Base-by-base conservation (phyloP, 2,888 invertebrate genomes). In the Julus scanicus region DNA sequence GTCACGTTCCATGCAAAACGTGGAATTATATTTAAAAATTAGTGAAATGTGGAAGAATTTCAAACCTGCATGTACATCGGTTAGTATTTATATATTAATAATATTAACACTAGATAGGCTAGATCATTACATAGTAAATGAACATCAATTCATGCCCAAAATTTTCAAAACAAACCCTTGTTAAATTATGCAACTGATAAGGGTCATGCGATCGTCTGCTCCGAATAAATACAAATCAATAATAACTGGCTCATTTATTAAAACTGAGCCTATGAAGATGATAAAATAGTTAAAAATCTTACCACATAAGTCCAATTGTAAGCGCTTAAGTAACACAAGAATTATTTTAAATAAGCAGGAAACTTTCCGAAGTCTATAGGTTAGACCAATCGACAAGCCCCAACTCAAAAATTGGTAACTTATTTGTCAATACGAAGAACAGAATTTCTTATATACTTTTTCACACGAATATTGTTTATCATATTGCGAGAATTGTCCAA, bases 191-290 rank as follows among this genome's bases (percentile, higher is more conserved):
- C 71, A 29, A 71, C 71, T 71, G 71, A 71, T 71, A 71, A 71
- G 71, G 71, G 71, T 71, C 71, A 71, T 71, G 71, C 71, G 71
- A 71, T 71, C 71, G 71, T 71, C 71, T 71, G 29, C n/a, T 29
- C 29, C n/a, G 71, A 71, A 71, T 71, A 9, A 29, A 71, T 29
- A 71, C 71, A 71, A 6, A 44, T 44, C 44, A 29, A 71, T 17
- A 57, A 57, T 4, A 49, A 13, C 17, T n/a, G 71, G 29, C 71
- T 29, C 71, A 71, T 5, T 29, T 71, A 71, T 29, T 13, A 29
- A 71, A 71, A 71, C 71, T 71, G 71, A 29, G 71, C 71, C 71
- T 9, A 71, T 63, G 63, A 71, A 71, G 2, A 29, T 71, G 13
- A 29, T 71, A 44, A 71, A 29, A 71, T 9, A 71, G 29, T 71